phyloP scores from a whole-genome alignment of 1,140 invertebrate species.

The Diachasma alloeum region DNA sequence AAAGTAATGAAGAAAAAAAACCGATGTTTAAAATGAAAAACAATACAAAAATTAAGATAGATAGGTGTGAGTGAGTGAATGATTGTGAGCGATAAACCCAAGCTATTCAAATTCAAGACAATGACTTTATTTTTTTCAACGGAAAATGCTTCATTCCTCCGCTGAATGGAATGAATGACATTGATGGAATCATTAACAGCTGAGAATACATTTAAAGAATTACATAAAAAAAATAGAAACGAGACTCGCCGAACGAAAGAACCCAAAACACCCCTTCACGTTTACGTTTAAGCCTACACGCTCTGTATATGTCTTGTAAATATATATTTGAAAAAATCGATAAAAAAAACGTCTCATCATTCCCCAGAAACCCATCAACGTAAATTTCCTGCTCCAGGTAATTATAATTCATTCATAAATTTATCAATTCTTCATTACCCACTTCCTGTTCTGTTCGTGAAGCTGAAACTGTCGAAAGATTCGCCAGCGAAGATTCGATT shows the following conservation, averaged over 20 bases:
- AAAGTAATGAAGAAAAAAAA: conserved; percentile 45
- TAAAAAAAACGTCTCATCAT: neutral
- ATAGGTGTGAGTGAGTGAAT: conserved; percentile 4
- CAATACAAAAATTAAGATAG: neutral
- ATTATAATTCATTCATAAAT: no score
- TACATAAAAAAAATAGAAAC: conserved; percentile 12
- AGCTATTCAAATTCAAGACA: neutral
- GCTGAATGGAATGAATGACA: neutral
- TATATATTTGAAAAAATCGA: conserved; percentile 59
- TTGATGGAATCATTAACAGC: conserved; percentile 12
- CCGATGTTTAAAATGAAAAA: conserved; percentile 33
- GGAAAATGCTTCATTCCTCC: neutral
- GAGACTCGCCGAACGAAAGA: conserved; percentile 26
- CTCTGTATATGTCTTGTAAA: conserved; percentile 67
- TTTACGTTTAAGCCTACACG: conserved; percentile 50
- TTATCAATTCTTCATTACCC: no score
- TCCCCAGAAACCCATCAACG: neutral
- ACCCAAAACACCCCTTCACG: conserved; percentile 24
- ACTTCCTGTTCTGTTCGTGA: no score
- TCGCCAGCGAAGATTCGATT: no score
- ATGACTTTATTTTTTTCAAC: neutral
- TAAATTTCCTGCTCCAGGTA: no score
- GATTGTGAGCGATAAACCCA: conserved; percentile 4
- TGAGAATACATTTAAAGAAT: conserved; percentile 8
- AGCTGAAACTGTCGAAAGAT: no score